Evolutionary conservation across 2,797 vertebrate species (phyloP).

Genomic region (Aulostomus chinensis): DNA sequence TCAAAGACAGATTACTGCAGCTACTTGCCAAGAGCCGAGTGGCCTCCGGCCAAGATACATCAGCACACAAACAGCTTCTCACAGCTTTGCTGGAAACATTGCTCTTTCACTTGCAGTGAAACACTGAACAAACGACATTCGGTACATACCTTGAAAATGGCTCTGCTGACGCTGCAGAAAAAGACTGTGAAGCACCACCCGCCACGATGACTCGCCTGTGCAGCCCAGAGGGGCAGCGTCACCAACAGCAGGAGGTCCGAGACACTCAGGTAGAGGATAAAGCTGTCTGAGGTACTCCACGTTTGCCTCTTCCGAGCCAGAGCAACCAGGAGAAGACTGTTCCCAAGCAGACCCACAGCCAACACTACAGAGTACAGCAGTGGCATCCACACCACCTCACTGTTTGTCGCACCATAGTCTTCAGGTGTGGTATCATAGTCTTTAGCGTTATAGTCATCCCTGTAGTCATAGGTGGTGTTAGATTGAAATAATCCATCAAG

Average conservation of each 20-base stretch:
- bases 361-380: constrained; percentile 72
- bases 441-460: constrained; percentile 16
- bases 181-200: constrained; percentile 65
- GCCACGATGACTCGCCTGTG: constrained; percentile 29
- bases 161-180: constrained; percentile 79
- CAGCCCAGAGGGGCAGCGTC: constrained; percentile 82
- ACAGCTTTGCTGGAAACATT: neutral
- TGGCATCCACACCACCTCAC: constrained; percentile 50
- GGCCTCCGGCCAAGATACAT: too few species aligned
- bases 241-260: constrained; percentile 81
- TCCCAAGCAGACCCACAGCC: constrained; percentile 78
- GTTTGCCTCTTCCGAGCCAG: constrained; percentile 59
- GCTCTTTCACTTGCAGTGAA: neutral
- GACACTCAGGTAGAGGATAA: constrained; percentile 79
- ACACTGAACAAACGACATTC: too few species aligned
- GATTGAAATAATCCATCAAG: constrained; percentile 59
- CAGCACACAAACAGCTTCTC: neutral
- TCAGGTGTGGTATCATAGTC: neutral
- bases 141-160: constrained; percentile 80
- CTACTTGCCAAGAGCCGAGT: neutral
- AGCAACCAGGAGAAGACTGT: constrained; percentile 67
- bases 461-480: constrained; percentile 43
- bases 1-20: too few species aligned
- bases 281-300: constrained; percentile 79
- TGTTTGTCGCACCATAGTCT: rapidly evolving